These are phyloP conservation scores for Zapornia atra DNA, from an alignment of 2,113 vertebrate genomes.

Conservation along the genomic window DNA sequence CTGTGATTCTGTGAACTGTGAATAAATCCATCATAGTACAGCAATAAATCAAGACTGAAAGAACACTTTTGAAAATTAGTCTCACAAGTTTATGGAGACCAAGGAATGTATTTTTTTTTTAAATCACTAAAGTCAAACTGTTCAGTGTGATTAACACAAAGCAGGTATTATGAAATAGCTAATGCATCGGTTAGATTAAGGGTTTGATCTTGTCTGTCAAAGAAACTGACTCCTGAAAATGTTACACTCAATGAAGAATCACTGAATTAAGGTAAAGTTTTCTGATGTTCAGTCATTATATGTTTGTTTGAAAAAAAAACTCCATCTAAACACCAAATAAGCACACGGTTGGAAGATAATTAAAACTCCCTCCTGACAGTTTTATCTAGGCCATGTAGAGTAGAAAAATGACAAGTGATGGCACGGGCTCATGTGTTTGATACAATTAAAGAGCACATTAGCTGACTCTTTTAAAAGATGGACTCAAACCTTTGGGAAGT, in stretches of 20 bases:
- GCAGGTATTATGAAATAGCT: neutral
- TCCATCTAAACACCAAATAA: neutral
- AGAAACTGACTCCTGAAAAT: neutral
- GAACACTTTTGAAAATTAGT: neutral
- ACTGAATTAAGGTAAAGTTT: neutral
- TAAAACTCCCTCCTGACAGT: neutral
- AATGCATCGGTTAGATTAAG: neutral
- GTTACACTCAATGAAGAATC: neutral
- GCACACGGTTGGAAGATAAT: neutral
- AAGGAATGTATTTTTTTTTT: neutral
- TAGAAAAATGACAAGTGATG: neutral
- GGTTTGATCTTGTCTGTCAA: neutral
- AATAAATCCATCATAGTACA: neutral
- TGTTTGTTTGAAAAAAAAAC: neutral
- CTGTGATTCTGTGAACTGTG: no score
- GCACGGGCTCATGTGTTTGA: neutral
- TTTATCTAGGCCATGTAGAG: neutral
- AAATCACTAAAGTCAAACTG: neutral
- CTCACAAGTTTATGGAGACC: neutral
- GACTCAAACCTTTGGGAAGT: neutral
- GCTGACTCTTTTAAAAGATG: neutral
- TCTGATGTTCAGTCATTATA: neutral
- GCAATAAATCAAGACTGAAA: neutral
- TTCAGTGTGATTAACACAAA: neutral
- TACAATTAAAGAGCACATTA: neutral